phyloP scores from a whole-genome alignment of 1,140 invertebrate genomes.

The Caerostris extrusa region DNA sequence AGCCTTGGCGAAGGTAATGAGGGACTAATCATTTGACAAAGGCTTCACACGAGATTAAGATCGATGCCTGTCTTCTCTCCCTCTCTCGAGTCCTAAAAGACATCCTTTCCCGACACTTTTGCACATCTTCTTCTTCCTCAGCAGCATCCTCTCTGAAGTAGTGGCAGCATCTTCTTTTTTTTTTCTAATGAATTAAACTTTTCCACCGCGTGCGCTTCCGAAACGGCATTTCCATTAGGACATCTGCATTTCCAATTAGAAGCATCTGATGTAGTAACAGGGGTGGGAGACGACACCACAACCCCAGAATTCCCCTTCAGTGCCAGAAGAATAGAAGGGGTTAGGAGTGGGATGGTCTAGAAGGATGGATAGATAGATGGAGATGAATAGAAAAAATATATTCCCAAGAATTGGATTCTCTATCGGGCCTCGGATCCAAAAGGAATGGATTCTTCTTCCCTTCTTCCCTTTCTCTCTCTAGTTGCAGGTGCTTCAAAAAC shows the following conservation, averaged over 20 bases:
- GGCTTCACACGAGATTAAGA: constrained; percentile 77
- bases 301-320: neutral
- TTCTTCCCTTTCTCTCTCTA: constrained; percentile 11
- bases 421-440: constrained; percentile 66
- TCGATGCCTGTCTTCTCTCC: constrained; percentile 63
- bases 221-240: constrained; percentile 72
- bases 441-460: constrained; percentile 66
- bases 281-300: neutral
- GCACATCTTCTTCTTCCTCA: constrained; percentile 4
- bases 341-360: neutral
- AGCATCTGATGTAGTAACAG: neutral
- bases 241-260: constrained; percentile 78
- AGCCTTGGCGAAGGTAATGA: constrained; percentile 70
- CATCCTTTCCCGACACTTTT: constrained; percentile 68
- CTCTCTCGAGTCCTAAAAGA: constrained; percentile 70
- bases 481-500: constrained; percentile 76
- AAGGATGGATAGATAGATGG: neutral
- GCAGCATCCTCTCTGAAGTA: too few species aligned
- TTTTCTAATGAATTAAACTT: constrained; percentile 77
- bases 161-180: constrained; percentile 17
- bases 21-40: constrained; percentile 77
- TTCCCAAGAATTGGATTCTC: constrained; percentile 75
- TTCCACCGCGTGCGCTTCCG: constrained; percentile 48
- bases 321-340: neutral
- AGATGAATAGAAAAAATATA: constrained; percentile 26